Conservation (phyloP, 92 coral and sea anemone species). For the Phenganax stokvisi region DNA sequence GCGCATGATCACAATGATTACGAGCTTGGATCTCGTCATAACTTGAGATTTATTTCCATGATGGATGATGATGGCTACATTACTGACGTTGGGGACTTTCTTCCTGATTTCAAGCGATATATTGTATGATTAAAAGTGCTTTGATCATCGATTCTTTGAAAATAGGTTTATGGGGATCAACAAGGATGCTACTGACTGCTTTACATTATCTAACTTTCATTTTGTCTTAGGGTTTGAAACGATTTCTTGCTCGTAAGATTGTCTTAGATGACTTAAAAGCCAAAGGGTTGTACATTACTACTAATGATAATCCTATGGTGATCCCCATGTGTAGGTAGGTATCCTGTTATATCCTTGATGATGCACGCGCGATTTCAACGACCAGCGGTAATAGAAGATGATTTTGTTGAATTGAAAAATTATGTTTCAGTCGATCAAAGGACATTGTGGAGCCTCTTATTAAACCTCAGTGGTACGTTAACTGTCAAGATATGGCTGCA, state of each 20-base stretch:
- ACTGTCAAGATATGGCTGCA: slow-evolving; percentile 97
- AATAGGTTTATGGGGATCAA: background rate
- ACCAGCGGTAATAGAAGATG: too few relatives aligned
- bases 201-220: background rate
- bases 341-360: background rate
- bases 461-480: slow-evolving; percentile 99
- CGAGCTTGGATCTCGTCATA: slow-evolving; percentile 81
- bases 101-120: slow-evolving; percentile 75
- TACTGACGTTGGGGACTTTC: slow-evolving; percentile 71
- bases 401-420: too few relatives aligned
- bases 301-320: slow-evolving; percentile 95
- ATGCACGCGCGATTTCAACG: background rate
- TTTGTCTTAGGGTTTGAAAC: slow-evolving; percentile 70
- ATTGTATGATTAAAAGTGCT: slow-evolving; percentile 50
- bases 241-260: slow-evolving; percentile 81
- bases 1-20: slow-evolving; percentile 99
- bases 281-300: slow-evolving; percentile 77
- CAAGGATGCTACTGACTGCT: background rate
- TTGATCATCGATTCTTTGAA: background rate
- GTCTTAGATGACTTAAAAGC: slow-evolving; percentile 69
- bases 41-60: slow-evolving; percentile 78
- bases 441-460: slow-evolving; percentile 98
- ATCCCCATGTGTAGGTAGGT: slow-evolving; percentile 91
- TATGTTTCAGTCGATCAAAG: slow-evolving; percentile 76
- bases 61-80: slow-evolving; percentile 87